phyloP scores from a whole-genome alignment of 2,888 invertebrate genomes.

The Dichetophora obliterata region DNA sequence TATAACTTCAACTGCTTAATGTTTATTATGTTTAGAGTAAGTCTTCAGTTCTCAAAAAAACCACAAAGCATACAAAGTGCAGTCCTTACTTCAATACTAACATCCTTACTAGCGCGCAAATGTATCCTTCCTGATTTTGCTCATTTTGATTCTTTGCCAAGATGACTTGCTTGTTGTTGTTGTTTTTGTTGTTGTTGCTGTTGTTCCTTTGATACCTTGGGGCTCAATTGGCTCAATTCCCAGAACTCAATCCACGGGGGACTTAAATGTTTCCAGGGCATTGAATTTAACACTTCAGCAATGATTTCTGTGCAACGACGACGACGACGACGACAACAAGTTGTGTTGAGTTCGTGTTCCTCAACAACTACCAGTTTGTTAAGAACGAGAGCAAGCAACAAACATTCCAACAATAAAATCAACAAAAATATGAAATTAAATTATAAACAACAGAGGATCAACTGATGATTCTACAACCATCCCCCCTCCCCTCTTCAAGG shows the following conservation, averaged over 20 bases:
- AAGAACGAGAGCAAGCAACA: not conserved
- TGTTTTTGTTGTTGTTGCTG: not conserved
- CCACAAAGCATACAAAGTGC: too few relatives aligned
- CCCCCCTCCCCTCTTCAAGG: not conserved
- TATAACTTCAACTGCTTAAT: not conserved
- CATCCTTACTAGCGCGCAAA: too few relatives aligned
- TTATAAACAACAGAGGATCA: constrained; percentile 26
- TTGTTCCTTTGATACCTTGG: not conserved
- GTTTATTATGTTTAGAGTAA: not conserved
- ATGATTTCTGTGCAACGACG: constrained; percentile 23
- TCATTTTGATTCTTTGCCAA: not conserved
- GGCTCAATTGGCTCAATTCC: constrained; percentile 32
- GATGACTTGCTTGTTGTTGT: not conserved
- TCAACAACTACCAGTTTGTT: too few relatives aligned
- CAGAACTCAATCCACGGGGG: constrained; percentile 31
- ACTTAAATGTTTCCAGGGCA: constrained; percentile 40
- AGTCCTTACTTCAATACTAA: too few relatives aligned
- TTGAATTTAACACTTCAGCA: constrained; percentile 37
- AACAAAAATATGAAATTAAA: constrained; percentile 26
- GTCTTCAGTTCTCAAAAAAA: too few relatives aligned
- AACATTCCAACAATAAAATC: constrained; percentile 16
- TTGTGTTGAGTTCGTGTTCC: too few relatives aligned
- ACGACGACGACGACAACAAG: not conserved
- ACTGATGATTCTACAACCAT: not conserved
- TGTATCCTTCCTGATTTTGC: too few relatives aligned